These are phyloP conservation scores for Xanthia togata DNA, from an alignment of 2,888 invertebrate species.

Conservation along the genomic window DNA sequence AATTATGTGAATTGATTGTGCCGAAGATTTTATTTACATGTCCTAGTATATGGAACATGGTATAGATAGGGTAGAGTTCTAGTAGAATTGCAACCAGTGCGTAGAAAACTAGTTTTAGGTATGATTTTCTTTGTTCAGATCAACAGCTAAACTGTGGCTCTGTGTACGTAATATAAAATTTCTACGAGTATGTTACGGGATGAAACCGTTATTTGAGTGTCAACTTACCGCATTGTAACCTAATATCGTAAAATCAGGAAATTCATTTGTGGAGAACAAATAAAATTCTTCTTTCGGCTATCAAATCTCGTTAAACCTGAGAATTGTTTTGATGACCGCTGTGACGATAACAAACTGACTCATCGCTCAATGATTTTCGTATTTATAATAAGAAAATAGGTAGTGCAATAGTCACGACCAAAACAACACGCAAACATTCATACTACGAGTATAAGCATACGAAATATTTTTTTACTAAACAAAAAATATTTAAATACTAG, in stretches of 20 bases:
- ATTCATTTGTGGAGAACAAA: background rate
- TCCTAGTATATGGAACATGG: background rate
- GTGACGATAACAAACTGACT: background rate
- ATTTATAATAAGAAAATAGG: background rate
- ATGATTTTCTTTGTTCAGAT: background rate
- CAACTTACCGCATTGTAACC: background rate
- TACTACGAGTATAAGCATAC: background rate
- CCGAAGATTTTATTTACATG: slow-evolving; percentile 40
- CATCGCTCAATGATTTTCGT: background rate
- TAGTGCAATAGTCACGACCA: background rate
- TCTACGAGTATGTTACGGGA: background rate
- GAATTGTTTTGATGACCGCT: background rate
- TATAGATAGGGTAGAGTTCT: background rate
- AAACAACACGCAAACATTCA: background rate
- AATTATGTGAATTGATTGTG: slow-evolving; percentile 53
- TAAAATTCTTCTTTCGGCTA: background rate
- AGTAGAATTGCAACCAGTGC: background rate
- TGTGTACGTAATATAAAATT: background rate
- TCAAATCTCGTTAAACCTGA: background rate
- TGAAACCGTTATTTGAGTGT: slow-evolving; percentile 4
- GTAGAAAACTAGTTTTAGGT: too few species aligned
- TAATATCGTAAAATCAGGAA: background rate
- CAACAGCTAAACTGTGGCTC: too few species aligned
- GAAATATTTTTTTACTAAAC: background rate
- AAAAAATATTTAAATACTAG: too few species aligned